Evolutionary conservation across 1,140 invertebrate genomes (phyloP), one percentile per base, ranked within the genome.

Genomic region (Caenorhabditis brenneri): DNA sequence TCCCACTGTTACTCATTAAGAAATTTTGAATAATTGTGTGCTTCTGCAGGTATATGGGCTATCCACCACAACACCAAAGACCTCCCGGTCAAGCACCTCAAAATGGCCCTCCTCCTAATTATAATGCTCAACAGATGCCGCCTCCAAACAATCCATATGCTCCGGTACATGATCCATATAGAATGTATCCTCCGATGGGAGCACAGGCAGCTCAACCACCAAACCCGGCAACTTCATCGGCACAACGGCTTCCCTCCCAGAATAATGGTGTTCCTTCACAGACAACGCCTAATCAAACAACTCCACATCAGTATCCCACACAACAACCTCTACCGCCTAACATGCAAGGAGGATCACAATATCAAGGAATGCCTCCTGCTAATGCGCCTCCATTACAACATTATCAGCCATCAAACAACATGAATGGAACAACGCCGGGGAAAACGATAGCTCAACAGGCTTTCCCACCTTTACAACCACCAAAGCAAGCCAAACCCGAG

Each of bases 1-100:
- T 24, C 9, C 5, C 24, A 27, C 5, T 55, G 24, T 10, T 6
- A 6, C 19, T 55, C 22, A 55, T 55, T 55, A 55, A 27, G 12
- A 10, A 55, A 27, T 55, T 55, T 55, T 29, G 27, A 55, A 12
- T 27, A 55, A 27, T n/a, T 55, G 48, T 15, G 6, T 6, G 19
- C 22, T 42, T 74, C 22, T 74, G 33, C 36, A 74, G 65, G n/a
- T 74, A 74, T 42, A 74, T 74, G 65, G n/a, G n/a, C 10, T 74
- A 74, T 15, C 65, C 65, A 22, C 36, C 36, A 22, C 65, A 42
- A 36, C 33, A 74, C 5, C 65, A 42, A 74, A 29, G 65, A 7
- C n/a, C 33, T 0, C 16, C 19, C 19, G 65, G 33, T 2, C 65
- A 65, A 9, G 12, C 58, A 2, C 36, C 65, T 24, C 65, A 74